These are phyloP conservation scores for Oryzaephilus surinamensis DNA, from an alignment of 1,140 invertebrate genomes.

Conservation along the genomic window DNA sequence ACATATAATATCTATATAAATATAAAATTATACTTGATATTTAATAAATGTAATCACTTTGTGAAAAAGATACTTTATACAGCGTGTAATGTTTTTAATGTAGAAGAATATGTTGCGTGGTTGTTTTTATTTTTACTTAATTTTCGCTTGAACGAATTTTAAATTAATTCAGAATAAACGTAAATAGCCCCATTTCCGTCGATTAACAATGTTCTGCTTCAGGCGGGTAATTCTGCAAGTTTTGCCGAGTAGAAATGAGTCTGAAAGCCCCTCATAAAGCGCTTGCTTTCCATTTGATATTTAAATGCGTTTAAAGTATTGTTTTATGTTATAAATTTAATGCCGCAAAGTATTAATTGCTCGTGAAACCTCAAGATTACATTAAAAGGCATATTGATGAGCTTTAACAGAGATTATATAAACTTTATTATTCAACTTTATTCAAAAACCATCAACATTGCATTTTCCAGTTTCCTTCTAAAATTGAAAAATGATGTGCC, in stretches of 20 bases:
- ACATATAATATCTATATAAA: no score
- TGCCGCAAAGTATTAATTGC: slow-evolving; percentile 23
- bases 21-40: no score
- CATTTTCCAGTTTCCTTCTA: no score
- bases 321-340: slow-evolving; percentile 27
- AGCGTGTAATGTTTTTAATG: no score
- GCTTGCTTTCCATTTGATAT: slow-evolving; percentile 22
- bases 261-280: slow-evolving; percentile 19
- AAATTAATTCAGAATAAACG: slow-evolving; percentile 23
- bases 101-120: no score
- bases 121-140: slow-evolving; percentile 12
- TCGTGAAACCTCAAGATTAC: slow-evolving; percentile 20
- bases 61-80: no score
- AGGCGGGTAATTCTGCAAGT: slow-evolving; percentile 19
- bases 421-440: no score
- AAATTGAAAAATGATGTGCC: no score
- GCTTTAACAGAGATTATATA: slow-evolving; percentile 14
- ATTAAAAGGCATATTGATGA: slow-evolving; percentile 25
- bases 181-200: slow-evolving; percentile 26
- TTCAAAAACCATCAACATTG: no score
- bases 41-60: no score
- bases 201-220: slow-evolving; percentile 20
- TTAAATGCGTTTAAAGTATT: slow-evolving; percentile 26
- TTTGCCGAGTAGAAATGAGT: slow-evolving; percentile 18
- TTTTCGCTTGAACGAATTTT: slow-evolving; percentile 21